A percentile compares a stretch with the other conserved stretches of the same genome.
Conservation (phyloP, 2,113 vertebrate genomes). For the Limnothrissa miodon region DNA sequence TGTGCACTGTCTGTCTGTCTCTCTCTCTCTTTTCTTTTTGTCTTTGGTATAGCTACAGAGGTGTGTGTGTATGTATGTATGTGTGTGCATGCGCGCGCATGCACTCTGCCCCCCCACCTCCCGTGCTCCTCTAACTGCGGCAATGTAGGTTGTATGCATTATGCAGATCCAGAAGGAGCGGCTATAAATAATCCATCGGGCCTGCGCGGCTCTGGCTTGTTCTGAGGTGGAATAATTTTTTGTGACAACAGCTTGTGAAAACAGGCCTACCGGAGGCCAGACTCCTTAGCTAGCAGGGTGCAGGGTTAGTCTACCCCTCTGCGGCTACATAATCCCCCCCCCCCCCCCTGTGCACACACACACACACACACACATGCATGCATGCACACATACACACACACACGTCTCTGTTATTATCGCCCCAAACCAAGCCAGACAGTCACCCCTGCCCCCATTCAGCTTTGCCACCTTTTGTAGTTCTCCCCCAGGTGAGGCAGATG, state of each 20-base stretch:
- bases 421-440: neutral
- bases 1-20: neutral
- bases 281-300: neutral
- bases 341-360: neutral
- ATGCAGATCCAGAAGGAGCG: conserved; percentile 68
- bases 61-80: neutral
- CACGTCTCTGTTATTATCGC: neutral
- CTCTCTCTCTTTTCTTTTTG: neutral
- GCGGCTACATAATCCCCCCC: neutral
- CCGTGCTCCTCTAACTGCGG: neutral
- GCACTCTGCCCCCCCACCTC: too few relatives aligned
- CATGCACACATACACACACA: neutral
- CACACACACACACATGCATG: neutral
- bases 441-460: neutral
- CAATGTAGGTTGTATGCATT: conserved; percentile 56
- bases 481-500: neutral
- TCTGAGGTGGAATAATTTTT: conserved; percentile 70
- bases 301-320: neutral
- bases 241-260: conserved; percentile 64
- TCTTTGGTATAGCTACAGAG: neutral
- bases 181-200: conserved; percentile 70
- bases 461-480: neutral
- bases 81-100: neutral
- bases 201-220: conserved; percentile 57
- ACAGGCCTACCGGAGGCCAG: conserved; percentile 7